Conservation (phyloP, 2,888 invertebrate species). For the Synergus umbraculus region DNA sequence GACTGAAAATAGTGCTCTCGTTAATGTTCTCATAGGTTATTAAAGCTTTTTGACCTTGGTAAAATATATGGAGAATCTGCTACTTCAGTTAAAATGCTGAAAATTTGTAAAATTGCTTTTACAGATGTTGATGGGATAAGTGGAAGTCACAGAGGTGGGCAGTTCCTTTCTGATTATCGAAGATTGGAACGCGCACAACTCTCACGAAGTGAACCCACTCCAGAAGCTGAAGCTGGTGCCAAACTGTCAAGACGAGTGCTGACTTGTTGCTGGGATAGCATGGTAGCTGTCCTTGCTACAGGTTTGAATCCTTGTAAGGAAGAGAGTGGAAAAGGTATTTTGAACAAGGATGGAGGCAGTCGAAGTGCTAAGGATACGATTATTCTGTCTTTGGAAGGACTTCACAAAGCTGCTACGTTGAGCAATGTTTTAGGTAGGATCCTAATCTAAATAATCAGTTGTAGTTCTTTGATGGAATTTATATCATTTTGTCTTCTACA, state of each 20-base stretch:
- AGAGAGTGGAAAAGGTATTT: constrained; percentile 71
- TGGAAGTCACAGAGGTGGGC: constrained; percentile 82
- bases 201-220: constrained; percentile 83
- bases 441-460: no score
- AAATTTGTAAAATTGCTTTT: constrained; percentile 46
- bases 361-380: constrained; percentile 88
- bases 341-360: constrained; percentile 69
- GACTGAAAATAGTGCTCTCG: constrained; percentile 82
- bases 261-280: constrained; percentile 95
- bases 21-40: constrained; percentile 87
- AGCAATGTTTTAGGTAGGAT: constrained; percentile 88
- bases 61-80: not conserved
- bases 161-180: constrained; percentile 92
- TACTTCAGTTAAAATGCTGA: not conserved
- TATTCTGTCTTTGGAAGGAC: constrained; percentile 91
- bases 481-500: constrained; percentile 11
- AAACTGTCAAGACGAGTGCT: constrained; percentile 88
- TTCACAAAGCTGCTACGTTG: constrained; percentile 94
- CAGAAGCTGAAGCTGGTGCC: constrained; percentile 88
- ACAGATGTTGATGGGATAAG: constrained; percentile 91
- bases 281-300: constrained; percentile 91
- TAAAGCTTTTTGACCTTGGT: not conserved
- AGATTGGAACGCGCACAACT: constrained; percentile 87
- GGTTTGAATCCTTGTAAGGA: constrained; percentile 77
- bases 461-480: not conserved